Base-by-base conservation (phyloP, 2,797 vertebrate genomes). In the Thunnus albacares region DNA sequence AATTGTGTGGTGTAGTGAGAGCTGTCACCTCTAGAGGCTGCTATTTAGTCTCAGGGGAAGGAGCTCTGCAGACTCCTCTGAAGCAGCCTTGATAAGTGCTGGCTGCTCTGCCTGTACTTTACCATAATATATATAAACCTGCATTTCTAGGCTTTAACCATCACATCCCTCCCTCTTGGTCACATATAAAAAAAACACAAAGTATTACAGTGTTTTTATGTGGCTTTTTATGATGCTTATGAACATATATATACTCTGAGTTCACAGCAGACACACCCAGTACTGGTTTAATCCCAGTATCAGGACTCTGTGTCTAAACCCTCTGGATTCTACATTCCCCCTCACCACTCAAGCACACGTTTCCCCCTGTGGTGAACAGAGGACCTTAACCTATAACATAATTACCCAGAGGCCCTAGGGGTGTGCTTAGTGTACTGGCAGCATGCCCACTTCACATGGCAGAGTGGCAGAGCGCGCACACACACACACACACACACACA, bases 221-320 rank as follows among this genome's bases (percentile, higher is more conserved):
- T 41, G 45, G 41, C 24, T 58, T 43, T 59, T 75, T 30, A 38
- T 17, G 28, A 43, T 24, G 14, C 52, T 20, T 3, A 3, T 47
- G 28, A 33, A 11, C 18, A 33, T n/a, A 41, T 56, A 47, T 38
- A 53, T 55, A 20, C 64, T 12, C 53, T 71, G 49, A 53, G 35
- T 24, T 67, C 51, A 69, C n/a, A 41, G 69, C 58, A 45, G 79
- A 71, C 82, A 79, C 77, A 80, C 76, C 77, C 82, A 75, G 56
- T 47, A 47, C 26, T 18, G 63, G 57, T 24, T 51, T 49, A 81
- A 81, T 26, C 71, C 41, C 71, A 56, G 51, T 60, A 77, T 80
- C 51, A 76, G 49, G 73, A 22, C 63, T 55, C 63, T 38, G 57
- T 59, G 41, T 57, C 61, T 20, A 20, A 35, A n/a, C 47, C 24